Conservation (phyloP, 2,797 vertebrate species). For the Lutjanus argentimaculatus region DNA sequence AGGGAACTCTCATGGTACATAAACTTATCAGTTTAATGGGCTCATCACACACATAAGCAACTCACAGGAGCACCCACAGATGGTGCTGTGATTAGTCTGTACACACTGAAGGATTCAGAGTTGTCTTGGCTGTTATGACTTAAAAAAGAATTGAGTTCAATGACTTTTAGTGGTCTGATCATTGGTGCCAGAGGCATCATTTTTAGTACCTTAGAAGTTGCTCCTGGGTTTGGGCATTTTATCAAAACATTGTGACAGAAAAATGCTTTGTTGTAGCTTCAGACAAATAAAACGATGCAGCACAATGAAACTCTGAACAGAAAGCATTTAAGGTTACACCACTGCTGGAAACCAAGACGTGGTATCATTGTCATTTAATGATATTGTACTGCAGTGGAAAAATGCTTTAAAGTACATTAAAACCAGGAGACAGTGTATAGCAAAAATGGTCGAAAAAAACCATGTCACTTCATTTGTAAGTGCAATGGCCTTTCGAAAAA, state of each 20-base stretch:
- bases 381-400: neutral
- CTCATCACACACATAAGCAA: constrained; percentile 19
- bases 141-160: constrained; percentile 25
- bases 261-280: constrained; percentile 38
- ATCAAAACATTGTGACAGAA: constrained; percentile 16
- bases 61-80: constrained; percentile 21
- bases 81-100: neutral
- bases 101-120: neutral
- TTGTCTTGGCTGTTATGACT: constrained; percentile 29
- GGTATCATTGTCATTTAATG: neutral
- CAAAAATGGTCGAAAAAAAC: neutral
- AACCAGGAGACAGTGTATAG: neutral
- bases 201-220: constrained; percentile 33
- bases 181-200: constrained; percentile 25
- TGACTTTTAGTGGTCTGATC: constrained; percentile 30
- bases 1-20: constrained; percentile 13
- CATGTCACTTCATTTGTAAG: neutral
- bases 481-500: neutral
- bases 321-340: constrained; percentile 6
- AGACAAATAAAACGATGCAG: neutral
- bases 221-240: constrained; percentile 29
- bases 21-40: constrained; percentile 34
- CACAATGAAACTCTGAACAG: constrained; percentile 16
- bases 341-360: constrained; percentile 22
- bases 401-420: neutral